These are phyloP conservation scores for Procambarus clarkii DNA, from an alignment of 1,140 invertebrate species.

Conservation along the genomic window DNA sequence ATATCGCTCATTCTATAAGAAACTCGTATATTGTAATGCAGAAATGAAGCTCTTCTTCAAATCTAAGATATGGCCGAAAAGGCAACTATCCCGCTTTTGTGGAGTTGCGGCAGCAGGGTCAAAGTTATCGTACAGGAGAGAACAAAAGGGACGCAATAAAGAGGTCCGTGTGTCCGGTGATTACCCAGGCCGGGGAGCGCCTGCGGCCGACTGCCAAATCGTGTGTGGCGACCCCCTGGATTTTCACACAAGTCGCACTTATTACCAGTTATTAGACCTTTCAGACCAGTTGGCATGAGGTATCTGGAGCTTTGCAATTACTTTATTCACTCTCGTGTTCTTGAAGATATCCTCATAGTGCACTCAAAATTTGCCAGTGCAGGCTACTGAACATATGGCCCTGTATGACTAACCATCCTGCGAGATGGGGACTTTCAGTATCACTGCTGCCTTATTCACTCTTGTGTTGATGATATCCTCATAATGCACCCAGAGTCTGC, in stretches of 20 bases:
- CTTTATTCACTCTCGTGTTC: no score
- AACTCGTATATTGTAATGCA: not conserved
- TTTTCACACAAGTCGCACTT: not conserved
- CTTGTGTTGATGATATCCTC: no score
- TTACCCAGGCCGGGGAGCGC: not conserved
- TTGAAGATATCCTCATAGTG: no score
- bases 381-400: no score
- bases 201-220: not conserved
- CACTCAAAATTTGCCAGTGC: no score
- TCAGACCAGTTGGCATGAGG: no score
- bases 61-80: not conserved
- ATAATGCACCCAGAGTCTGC: no score
- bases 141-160: not conserved
- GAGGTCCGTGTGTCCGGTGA: not conserved
- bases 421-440: no score
- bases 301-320: no score
- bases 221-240: not conserved
- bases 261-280: no score
- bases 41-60: not conserved
- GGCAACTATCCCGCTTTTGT: not conserved
- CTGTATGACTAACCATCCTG: no score
- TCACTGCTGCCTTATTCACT: no score
- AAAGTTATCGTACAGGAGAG: not conserved
- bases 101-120: not conserved
- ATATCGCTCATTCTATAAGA: not conserved